These are phyloP conservation scores for Cactoblastis cactorum DNA, from an alignment of 2,888 invertebrate species.

Conservation along the genomic window DNA sequence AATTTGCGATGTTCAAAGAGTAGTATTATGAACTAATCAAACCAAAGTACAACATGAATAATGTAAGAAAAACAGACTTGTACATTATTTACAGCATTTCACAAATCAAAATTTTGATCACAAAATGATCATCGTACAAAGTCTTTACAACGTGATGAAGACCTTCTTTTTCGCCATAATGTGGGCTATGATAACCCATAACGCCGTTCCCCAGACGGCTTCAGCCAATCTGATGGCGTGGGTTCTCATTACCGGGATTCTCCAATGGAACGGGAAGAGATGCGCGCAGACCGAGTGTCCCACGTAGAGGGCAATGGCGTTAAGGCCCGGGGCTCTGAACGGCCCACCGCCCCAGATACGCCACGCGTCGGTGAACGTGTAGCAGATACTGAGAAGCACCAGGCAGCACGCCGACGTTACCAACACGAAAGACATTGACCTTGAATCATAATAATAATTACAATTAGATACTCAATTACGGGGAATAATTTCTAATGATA, in stretches of 20 bases:
- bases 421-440: constrained; percentile 94
- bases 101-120: constrained; percentile 6
- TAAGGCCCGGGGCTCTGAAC: constrained; percentile 94
- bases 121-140: background rate
- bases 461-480: too few species aligned
- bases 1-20: too few species aligned
- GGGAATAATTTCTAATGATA: too few species aligned
- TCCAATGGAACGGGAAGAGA: constrained; percentile 92
- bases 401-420: constrained; percentile 89
- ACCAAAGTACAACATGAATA: background rate
- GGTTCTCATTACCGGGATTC: constrained; percentile 83
- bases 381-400: constrained; percentile 85
- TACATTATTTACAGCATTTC: constrained; percentile 2
- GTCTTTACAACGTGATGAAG: constrained; percentile 82
- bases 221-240: constrained; percentile 86
- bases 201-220: constrained; percentile 88
- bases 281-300: constrained; percentile 88
- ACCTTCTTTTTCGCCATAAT: constrained; percentile 86
- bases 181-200: constrained; percentile 91
- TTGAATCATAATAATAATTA: constrained; percentile 46
- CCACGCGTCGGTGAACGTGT: constrained; percentile 86
- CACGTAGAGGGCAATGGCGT: constrained; percentile 92
- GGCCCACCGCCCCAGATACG: constrained; percentile 91
- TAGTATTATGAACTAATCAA: background rate
- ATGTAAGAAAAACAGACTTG: background rate